Evolutionary conservation across 2,888 invertebrate species (phyloP).

Genomic region (Hyles lineata): DNA sequence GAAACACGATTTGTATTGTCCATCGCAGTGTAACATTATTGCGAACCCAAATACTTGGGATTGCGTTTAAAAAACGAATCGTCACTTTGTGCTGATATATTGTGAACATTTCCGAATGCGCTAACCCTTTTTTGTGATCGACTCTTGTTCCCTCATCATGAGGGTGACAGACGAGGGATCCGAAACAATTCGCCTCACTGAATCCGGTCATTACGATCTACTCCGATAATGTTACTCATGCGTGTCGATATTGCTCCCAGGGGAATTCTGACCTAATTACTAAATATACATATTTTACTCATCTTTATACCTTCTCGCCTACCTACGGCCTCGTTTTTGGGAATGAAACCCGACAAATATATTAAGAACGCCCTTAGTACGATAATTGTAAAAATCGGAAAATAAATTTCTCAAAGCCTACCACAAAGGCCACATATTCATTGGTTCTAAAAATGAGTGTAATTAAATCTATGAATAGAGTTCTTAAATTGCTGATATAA

Average conservation of each 20-base stretch:
- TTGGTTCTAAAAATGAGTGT: too few species aligned
- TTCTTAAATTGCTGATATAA: too few species aligned
- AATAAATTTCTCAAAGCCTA: too few species aligned
- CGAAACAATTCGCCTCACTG: conserved; percentile 63
- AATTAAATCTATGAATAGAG: too few species aligned
- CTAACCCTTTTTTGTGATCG: conserved; percentile 64
- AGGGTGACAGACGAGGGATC: conserved; percentile 60
- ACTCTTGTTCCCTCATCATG: conserved; percentile 64
- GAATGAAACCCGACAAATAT: neutral
- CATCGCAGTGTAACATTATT: conserved; percentile 43
- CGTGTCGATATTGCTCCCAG: conserved; percentile 36
- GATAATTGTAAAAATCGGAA: too few species aligned
- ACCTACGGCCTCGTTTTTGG: neutral
- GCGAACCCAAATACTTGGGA: conserved; percentile 52
- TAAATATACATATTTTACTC: conserved; percentile 18
- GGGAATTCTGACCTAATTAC: conserved; percentile 28
- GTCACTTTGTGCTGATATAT: conserved; percentile 62
- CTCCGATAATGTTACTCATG: conserved; percentile 49
- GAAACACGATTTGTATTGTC: conserved; percentile 8
- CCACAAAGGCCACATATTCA: too few species aligned
- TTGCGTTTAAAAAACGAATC: conserved; percentile 55
- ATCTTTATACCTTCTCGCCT: neutral
- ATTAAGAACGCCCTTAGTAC: too few species aligned
- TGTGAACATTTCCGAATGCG: conserved; percentile 58
- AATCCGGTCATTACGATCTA: conserved; percentile 60